Evolutionary conservation across 2,797 vertebrate genomes (phyloP).

Genomic region (Pseudochirops cupreus): DNA sequence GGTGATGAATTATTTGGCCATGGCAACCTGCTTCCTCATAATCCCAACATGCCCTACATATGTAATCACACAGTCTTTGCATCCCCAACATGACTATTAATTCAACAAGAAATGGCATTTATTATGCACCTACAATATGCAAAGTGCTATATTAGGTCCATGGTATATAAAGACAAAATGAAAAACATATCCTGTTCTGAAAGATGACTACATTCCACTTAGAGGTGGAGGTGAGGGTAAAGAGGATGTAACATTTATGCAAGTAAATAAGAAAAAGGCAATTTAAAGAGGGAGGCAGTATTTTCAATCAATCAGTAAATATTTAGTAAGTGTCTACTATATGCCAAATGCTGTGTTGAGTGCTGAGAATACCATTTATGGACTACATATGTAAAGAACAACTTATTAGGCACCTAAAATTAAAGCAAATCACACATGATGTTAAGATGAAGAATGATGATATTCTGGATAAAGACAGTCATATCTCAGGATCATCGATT

Average conservation of each 20-base stretch:
- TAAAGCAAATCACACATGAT: conserved; percentile 51
- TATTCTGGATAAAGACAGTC: not conserved
- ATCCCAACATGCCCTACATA: not conserved
- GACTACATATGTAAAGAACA: conserved; percentile 53
- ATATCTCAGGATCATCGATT: not conserved
- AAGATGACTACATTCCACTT: not conserved
- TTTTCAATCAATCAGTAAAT: not conserved
- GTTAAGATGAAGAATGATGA: conserved; percentile 4
- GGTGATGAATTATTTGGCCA: not conserved
- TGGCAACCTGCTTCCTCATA: not conserved
- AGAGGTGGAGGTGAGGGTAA: not conserved
- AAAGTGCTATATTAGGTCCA: not conserved
- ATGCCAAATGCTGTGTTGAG: not conserved
- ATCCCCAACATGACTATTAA: not conserved
- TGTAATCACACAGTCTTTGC: not conserved
- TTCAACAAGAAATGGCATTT: not conserved
- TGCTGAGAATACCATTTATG: not conserved
- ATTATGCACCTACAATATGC: not conserved
- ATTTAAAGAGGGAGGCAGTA: not conserved
- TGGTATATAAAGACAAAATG: not conserved
- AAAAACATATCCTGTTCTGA: not conserved
- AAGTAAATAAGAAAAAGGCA: not conserved
- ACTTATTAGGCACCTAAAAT: conserved; percentile 72
- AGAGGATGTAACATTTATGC: not conserved
- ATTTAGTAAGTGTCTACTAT: not conserved